Conservation (phyloP, 1,140 invertebrate species). For the Zaprionus tsacasi region DNA sequence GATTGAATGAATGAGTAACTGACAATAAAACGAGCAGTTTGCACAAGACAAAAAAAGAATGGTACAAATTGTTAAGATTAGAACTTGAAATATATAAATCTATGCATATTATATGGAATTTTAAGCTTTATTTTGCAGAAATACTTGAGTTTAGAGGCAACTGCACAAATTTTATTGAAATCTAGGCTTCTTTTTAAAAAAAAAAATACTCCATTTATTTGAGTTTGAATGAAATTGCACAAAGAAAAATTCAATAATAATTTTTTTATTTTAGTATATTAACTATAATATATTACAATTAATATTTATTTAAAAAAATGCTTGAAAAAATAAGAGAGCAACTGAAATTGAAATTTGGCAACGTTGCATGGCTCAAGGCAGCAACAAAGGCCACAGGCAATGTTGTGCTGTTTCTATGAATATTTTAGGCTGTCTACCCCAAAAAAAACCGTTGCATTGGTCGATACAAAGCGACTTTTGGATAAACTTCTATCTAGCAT, state of each 20-base stretch:
- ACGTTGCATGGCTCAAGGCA: constrained; percentile 14
- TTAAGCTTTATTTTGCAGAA: neutral
- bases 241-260: too few species aligned
- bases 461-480: neutral
- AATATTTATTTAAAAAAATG: constrained; percentile 18
- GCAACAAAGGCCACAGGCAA: constrained; percentile 1
- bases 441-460: neutral
- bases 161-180: neutral
- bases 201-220: neutral
- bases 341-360: constrained; percentile 18
- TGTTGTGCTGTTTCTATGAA: constrained; percentile 8
- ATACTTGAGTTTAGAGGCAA: neutral
- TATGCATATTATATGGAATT: neutral
- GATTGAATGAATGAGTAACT: constrained; percentile 52
- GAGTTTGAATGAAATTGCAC: neutral
- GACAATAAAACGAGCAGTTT: constrained; percentile 12
- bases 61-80: neutral
- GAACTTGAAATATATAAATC: neutral
- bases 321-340: constrained; percentile 39
- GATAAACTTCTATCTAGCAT: too few species aligned
- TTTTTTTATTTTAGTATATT: too few species aligned
- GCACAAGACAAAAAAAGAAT: neutral
- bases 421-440: neutral
- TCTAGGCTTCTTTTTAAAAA: neutral
- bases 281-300: neutral